Evolutionary conservation across 2,113 vertebrate genomes (phyloP), one percentile per base, ranked within the genome.

Genomic region (Rhinichthys klamathensis): DNA sequence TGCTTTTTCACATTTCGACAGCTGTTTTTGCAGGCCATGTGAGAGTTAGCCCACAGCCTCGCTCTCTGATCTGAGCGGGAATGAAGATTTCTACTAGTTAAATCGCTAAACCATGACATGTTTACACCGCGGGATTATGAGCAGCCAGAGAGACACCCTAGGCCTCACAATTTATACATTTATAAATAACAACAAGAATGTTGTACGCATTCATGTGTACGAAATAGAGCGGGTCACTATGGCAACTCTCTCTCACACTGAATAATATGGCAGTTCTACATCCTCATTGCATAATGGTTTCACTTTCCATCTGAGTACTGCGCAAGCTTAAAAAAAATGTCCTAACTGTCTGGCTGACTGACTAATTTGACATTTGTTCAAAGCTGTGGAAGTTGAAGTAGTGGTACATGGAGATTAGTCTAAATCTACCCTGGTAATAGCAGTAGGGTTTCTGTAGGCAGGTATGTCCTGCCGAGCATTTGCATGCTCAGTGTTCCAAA

Each of bases 1-100:
- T 65, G 81, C 85, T 83, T 54, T 82, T 65, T 82, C 70, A 72
- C 61, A 51, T 89, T 92, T 86, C 56, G 82, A 88, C 74, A 82
- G 73, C n/a, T 82, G 74, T 89, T 84, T 86, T 58, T 23, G 83
- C 75, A 87, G 85, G 49, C 65, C 88, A 84, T 83, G 75, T 87
- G 83, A 70, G 58, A 35, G 70, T 49, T 76, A 82, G 18, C 77
- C 15, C 7, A 23, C 80, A 65, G 87, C 51, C 88, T 85, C 77
- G 75, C 78, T 76, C 18, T 58, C 61, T 83, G 80, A 83, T 80
- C 78, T 56, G 56, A 46, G 77, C 9, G 25, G 44, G 51, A 69
- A 76, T 82, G n/a, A 89, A 85, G 85, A 88, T 87, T 80, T 87
- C 54, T 54, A 23, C 38, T 60, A 69, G n/a, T 86, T 54, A 46